phyloP scores from a whole-genome alignment of 1,140 invertebrate genomes.

The Cyclina sinensis region DNA sequence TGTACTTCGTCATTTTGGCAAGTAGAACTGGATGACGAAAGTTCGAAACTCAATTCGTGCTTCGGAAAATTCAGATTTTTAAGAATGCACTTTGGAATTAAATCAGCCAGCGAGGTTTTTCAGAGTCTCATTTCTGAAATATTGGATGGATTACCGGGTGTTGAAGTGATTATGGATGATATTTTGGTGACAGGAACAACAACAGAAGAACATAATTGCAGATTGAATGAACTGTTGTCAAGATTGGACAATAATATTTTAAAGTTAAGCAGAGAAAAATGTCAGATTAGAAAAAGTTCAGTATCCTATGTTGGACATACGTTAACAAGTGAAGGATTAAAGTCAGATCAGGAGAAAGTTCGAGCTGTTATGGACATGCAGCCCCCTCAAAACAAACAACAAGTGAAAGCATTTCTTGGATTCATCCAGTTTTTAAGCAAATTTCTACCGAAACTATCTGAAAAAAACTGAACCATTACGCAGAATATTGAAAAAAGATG shows the following conservation, averaged over 20 bases:
- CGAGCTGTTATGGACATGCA: too few species aligned
- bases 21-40: constrained; percentile 58
- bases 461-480: too few species aligned
- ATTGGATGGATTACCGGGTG: too few species aligned
- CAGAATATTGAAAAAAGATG: too few species aligned
- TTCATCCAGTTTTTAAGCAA: too few species aligned
- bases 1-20: constrained; percentile 78
- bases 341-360: constrained; percentile 49
- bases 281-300: constrained; percentile 11
- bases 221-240: constrained; percentile 65
- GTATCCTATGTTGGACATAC: constrained; percentile 84
- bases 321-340: constrained; percentile 81
- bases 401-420: too few species aligned
- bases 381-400: too few species aligned
- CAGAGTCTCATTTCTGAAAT: constrained; percentile 80
- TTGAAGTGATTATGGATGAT: constrained; percentile 85
- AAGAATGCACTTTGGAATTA: constrained; percentile 79
- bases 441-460: too few species aligned
- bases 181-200: constrained; percentile 80
- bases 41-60: constrained; percentile 65
- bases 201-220: constrained; percentile 76
- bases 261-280: constrained; percentile 70
- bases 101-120: constrained; percentile 78
- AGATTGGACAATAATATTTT: constrained; percentile 61
- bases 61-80: constrained; percentile 76